Evolutionary conservation across 2,888 invertebrate species (phyloP).

Genomic region (Nomada lathburiana): DNA sequence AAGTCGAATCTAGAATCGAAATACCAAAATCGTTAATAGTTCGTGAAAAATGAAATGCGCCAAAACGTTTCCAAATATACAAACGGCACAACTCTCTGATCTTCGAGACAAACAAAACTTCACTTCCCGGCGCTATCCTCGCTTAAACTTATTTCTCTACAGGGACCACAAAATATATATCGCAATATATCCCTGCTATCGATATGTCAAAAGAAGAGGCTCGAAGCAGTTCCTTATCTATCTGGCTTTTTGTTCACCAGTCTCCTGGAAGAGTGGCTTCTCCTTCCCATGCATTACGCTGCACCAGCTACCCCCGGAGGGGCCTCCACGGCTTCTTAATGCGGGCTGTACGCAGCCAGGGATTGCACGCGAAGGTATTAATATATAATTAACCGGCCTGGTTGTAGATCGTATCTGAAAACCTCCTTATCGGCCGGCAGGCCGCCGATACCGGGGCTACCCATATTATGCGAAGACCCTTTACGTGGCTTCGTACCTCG

Average conservation of each 20-base stretch:
- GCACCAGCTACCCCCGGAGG: conserved; percentile 58
- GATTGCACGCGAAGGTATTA: conserved; percentile 82
- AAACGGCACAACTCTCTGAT: too few relatives aligned
- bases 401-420: conserved; percentile 81
- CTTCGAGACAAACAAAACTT: too few relatives aligned
- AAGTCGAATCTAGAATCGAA: too few relatives aligned
- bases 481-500: conserved; percentile 68
- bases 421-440: conserved; percentile 78
- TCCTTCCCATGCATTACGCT: conserved; percentile 56
- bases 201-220: neutral
- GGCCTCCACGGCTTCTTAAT: conserved; percentile 60
- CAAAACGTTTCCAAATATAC: too few relatives aligned
- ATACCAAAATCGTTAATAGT: too few relatives aligned
- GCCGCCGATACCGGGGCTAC: conserved; percentile 74
- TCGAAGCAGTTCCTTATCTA: conserved; percentile 29
- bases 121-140: too few relatives aligned
- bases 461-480: conserved; percentile 73
- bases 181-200: too few relatives aligned
- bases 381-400: conserved; percentile 83
- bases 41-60: too few relatives aligned
- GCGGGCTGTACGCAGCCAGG: conserved; percentile 70
- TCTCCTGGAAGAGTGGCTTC: conserved; percentile 43
- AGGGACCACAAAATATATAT: too few relatives aligned
- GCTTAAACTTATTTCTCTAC: too few relatives aligned
- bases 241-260: conserved; percentile 23